These are phyloP conservation scores for Pseudorasbora parva DNA, from an alignment of 2,113 vertebrate species.

Conservation along the genomic window DNA sequence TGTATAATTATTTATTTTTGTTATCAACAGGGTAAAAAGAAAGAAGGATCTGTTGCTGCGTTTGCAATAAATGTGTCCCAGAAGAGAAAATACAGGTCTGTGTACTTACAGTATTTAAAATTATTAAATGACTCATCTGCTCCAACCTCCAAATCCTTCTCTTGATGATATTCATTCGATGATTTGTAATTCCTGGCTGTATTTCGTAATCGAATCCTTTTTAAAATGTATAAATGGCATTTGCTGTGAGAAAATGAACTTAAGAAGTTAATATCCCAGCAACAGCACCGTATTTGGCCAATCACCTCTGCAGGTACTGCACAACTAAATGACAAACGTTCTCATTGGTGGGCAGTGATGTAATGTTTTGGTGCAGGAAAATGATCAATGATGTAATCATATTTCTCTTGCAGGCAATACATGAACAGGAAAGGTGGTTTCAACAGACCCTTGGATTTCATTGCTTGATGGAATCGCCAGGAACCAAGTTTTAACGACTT, in stretches of 20 bases:
- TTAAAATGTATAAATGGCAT: not conserved
- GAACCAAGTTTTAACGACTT: not conserved
- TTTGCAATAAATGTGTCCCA: constrained; percentile 91
- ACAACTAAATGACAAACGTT: constrained; percentile 65
- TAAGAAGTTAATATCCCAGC: constrained; percentile 40
- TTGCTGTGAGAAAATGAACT: not conserved
- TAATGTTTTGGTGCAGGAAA: constrained; percentile 73
- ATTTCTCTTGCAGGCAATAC: constrained; percentile 86
- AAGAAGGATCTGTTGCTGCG: constrained; percentile 86
- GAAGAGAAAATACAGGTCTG: constrained; percentile 97
- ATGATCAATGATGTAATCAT: constrained; percentile 64
- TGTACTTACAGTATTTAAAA: not conserved
- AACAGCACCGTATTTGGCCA: constrained; percentile 64
- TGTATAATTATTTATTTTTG: not conserved
- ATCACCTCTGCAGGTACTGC: constrained; percentile 77
- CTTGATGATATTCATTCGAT: not conserved
- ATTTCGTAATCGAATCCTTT: not conserved
- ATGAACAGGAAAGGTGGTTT: constrained; percentile 99
- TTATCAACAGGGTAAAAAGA: constrained; percentile 86
- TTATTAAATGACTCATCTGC: not conserved
- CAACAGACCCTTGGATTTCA: constrained; percentile 98
- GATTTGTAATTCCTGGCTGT: not conserved
- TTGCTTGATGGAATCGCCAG: constrained; percentile 79
- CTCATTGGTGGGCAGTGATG: constrained; percentile 79
- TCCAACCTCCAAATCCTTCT: not conserved